Evolutionary conservation across 64 coral and sea anemone genomes (phyloP), one percentile per base, ranked within the genome.

Genomic region (Stichodactyla helianthus): DNA sequence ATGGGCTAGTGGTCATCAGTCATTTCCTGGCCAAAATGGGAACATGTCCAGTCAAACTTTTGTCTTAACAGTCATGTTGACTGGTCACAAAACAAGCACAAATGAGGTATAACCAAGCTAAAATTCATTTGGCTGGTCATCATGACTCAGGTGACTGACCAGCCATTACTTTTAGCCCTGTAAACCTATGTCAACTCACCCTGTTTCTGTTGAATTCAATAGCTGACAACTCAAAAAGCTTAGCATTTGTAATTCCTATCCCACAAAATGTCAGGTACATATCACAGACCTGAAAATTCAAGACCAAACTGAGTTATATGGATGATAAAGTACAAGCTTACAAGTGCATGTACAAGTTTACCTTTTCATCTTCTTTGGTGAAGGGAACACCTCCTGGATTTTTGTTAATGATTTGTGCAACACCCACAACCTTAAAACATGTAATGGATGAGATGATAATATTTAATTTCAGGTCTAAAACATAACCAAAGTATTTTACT

Each of bases 151-250:
- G 35, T 44, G 35, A 44, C 35, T 44, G 35, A 44, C 35, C 35
- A 44, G 2, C 13, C 61, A 64, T 64, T 64, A 13, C 35, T 44
- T 44, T 44, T 0, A 59, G 56, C 5, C 15, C 56, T 59, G 6
- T 10, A 59, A 59, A 12, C 10, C 15, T 59, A 16, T 59, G 56
- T 12, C 6, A 52, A 83, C 82, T 89, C 81, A 95, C 97, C 85
- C 93, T 95, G 78, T 99, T 99, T 59, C 97, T 95, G 71, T 99
- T 94, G 82, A 99, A 99, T 82, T 99, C 97, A 85, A 92, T 99
- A 51, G 90, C 93, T 71, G 97, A 99, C 5, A 95, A 85, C 82
- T 99, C 97, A 93, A 99, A 99, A 20, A 99, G 82, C 86, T 99
- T 94, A 10, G 97, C 97, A 91, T 99, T 99, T 22, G 97, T 99